Base-by-base conservation (phyloP, 1,140 invertebrate genomes). In the Drosophila simulans region DNA sequence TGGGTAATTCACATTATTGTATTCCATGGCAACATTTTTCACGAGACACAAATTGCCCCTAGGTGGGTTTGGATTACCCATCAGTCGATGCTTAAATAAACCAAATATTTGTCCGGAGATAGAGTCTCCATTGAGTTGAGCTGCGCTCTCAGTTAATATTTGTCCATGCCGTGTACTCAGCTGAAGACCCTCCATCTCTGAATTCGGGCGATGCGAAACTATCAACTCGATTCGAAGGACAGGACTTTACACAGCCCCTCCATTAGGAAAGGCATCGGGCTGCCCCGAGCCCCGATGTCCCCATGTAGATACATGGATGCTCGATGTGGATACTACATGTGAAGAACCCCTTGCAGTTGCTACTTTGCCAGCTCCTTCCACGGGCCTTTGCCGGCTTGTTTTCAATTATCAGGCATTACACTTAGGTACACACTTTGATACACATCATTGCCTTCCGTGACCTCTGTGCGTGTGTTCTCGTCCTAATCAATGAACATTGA, bases 401-500 rank as follows among this genome's bases (percentile, higher is more conserved):
- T 82, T 80, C 80, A 83, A 84, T 83, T 83, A 84, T 73, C 68
- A 60, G 70, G 54, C 68, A 72, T 60, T 71, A 72, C 66, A 71
- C 43, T 71, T 70, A 71, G 65, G 55, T 57, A 71, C 68, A 71
- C 68, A 71, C 37, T 51, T 51, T 57, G 35, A 35, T 53, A 45
- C 37, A 56, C 58, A 65, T 46, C 42, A 46, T 37, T 43, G 37
- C 46, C 62, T 63, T 17, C 42, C 54, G 42, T 43, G 42, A 20
- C 17, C 42, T 42, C n/a, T 40, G 42, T 43, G 8, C 42, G n/a
- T 5, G 7, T n/a, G 40, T 17, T 15, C n/a, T 39, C 35, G 59
- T 62, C 80, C 69, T 68, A 68, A 78, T 83, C 80, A 83, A 83
- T 82, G 79, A 66, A 77, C 79, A 66, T 83, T 83, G 74, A 78